Conservation (phyloP, 2,888 invertebrate genomes). For the Barypeithes pellucidus region DNA sequence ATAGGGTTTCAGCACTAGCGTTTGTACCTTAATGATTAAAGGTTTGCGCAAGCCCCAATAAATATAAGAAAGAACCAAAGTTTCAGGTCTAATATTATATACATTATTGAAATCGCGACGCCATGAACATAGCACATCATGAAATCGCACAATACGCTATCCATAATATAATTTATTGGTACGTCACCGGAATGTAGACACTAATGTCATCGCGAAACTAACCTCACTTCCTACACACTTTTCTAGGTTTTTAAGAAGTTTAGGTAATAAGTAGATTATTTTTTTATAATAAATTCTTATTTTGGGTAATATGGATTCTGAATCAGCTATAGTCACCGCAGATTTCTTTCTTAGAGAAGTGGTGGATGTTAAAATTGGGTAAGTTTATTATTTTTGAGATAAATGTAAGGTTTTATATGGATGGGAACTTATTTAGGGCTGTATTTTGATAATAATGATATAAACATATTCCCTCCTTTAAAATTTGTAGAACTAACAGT, state of each 20-base stretch:
- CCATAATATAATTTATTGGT: neutral
- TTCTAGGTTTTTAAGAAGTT: slow-evolving; percentile 3
- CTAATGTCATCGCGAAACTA: slow-evolving; percentile 2
- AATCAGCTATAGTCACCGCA: slow-evolving; percentile 75
- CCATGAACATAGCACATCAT: too few species aligned
- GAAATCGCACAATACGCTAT: neutral
- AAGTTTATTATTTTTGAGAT: slow-evolving; percentile 35
- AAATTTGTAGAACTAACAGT: too few species aligned
- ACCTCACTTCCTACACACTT: slow-evolving; percentile 1
- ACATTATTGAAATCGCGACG: too few species aligned
- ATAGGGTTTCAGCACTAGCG: too few species aligned
- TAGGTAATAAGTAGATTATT: neutral
- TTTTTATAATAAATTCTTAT: slow-evolving; percentile 8
- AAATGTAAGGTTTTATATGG: too few species aligned
- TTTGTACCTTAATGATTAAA: too few species aligned
- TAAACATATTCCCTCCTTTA: neutral
- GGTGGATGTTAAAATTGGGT: slow-evolving; percentile 77
- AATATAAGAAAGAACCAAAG: too few species aligned
- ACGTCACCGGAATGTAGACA: neutral
- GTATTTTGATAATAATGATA: neutral
- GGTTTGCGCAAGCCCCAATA: too few species aligned
- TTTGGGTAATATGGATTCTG: slow-evolving; percentile 73
- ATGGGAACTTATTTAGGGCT: neutral
- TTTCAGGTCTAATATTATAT: too few species aligned
- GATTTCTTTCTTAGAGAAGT: slow-evolving; percentile 79